These are phyloP conservation scores for Baryphthengus martii DNA, from an alignment of 2,113 vertebrate genomes.

Conservation along the genomic window DNA sequence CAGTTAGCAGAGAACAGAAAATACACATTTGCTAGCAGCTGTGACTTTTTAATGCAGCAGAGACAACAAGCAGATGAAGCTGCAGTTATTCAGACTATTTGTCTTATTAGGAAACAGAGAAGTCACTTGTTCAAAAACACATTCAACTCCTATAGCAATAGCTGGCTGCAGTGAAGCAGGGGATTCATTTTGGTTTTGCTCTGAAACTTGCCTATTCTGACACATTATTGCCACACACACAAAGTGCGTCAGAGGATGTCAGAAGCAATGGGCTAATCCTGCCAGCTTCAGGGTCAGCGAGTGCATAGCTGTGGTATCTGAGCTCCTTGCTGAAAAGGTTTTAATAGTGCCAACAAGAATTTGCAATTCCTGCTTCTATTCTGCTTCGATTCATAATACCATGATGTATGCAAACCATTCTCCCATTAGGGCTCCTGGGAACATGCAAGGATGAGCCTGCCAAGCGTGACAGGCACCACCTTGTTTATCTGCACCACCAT, in stretches of 20 bases:
- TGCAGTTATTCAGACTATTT: neutral
- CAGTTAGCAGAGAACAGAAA: neutral
- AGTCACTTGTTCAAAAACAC: neutral
- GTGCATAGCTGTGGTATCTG: neutral
- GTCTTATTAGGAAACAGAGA: neutral
- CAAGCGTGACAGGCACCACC: neutral
- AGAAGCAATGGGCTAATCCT: neutral
- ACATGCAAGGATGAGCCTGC: neutral
- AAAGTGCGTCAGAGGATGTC: neutral
- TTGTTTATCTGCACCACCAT: fast-evolving
- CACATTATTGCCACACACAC: neutral
- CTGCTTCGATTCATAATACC: neutral
- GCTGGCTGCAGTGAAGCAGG: neutral
- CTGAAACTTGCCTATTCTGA: neutral
- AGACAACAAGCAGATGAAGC: neutral
- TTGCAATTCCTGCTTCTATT: neutral
- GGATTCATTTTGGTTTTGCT: neutral
- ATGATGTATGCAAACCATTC: neutral
- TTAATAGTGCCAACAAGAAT: neutral
- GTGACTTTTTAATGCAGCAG: neutral
- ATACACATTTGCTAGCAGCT: neutral
- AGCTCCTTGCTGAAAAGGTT: neutral
- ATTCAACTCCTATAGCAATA: neutral
- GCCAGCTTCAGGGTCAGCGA: neutral
- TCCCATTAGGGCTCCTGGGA: neutral